Percentiles rank a stretch among this genome's conserved stretches.
These are phyloP conservation scores for Nasua narica DNA, from an alignment of 2,797 vertebrate species.

Conservation along the genomic window DNA sequence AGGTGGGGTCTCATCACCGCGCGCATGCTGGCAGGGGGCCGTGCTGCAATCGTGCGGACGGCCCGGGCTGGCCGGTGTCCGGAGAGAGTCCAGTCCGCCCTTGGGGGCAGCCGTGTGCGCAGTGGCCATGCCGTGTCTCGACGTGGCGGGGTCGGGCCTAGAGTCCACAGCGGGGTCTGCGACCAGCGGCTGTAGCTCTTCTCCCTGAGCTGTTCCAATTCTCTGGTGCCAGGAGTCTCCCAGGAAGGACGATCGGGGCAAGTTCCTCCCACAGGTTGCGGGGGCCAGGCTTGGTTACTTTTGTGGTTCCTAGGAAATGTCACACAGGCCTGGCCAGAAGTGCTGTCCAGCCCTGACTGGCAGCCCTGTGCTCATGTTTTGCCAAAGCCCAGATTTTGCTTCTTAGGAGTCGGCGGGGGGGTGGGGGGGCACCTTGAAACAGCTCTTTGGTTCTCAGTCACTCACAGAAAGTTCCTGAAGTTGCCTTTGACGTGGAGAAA, in stretches of 20 bases:
- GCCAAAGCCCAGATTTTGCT: not conserved
- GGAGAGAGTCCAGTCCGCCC: not conserved
- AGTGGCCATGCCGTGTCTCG: not conserved
- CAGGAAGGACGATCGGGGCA: rapidly evolving
- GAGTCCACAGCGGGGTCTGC: not conserved
- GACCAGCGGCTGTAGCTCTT: not conserved
- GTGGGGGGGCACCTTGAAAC: not conserved
- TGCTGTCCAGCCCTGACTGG: too few relatives aligned
- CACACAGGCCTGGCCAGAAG: not conserved
- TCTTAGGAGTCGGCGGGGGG: not conserved
- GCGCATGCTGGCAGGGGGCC: not conserved
- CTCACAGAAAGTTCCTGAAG: not conserved
- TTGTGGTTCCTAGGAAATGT: not conserved
- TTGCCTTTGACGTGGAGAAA: not conserved
- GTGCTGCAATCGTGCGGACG: not conserved
- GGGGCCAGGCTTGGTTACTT: not conserved
- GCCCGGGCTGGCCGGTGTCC: not conserved
- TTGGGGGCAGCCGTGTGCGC: rapidly evolving
- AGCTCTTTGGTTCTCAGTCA: not conserved
- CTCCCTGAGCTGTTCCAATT: not conserved
- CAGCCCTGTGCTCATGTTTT: not conserved
- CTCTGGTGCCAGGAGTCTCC: not conserved
- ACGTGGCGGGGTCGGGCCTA: not conserved
- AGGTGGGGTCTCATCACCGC: not conserved
- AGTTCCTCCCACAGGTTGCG: rapidly evolving